Evolutionary conservation across 2,888 invertebrate genomes (phyloP).

Genomic region (Stenoptilia bipunctidactyla): DNA sequence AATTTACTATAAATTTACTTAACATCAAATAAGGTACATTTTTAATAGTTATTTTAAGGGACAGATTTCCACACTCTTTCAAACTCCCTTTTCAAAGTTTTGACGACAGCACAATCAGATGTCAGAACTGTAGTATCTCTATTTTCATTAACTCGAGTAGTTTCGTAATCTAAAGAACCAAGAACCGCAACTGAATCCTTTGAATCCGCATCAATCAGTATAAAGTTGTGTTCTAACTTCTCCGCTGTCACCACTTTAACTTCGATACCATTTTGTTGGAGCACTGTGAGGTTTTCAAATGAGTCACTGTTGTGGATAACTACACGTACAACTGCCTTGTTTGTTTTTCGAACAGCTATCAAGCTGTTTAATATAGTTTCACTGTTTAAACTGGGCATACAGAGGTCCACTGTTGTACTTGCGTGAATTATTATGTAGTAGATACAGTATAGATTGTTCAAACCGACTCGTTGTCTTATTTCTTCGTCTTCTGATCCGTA

Average conservation of each 20-base stretch:
- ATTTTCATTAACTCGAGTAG: constrained; percentile 27
- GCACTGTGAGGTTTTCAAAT: constrained; percentile 21
- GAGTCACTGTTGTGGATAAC: constrained; percentile 30
- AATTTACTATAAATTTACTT: constrained; percentile 11
- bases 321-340: constrained; percentile 29
- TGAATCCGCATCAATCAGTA: constrained; percentile 32
- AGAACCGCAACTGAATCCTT: constrained; percentile 33
- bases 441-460: constrained; percentile 39
- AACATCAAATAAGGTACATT: too few relatives aligned
- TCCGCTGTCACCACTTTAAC: constrained; percentile 34
- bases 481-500: constrained; percentile 33
- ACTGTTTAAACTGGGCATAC: constrained; percentile 36
- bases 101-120: constrained; percentile 28
- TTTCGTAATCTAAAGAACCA: constrained; percentile 37
- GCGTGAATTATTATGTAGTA: constrained; percentile 37
- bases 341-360: constrained; percentile 25
- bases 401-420: constrained; percentile 33
- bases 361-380: constrained; percentile 33
- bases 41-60: too few relatives aligned
- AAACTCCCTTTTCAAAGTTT: constrained; percentile 34
- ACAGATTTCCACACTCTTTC: constrained; percentile 33
- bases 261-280: constrained; percentile 31
- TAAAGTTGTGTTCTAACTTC: constrained; percentile 38
- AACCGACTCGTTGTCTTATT: constrained; percentile 25
- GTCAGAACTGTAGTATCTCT: constrained; percentile 35